A percentile compares a stretch with the other conserved stretches of the same genome.
These are phyloP conservation scores for Petrocephalus microphthalmus DNA, from an alignment of 2,113 vertebrate genomes.

Conservation along the genomic window DNA sequence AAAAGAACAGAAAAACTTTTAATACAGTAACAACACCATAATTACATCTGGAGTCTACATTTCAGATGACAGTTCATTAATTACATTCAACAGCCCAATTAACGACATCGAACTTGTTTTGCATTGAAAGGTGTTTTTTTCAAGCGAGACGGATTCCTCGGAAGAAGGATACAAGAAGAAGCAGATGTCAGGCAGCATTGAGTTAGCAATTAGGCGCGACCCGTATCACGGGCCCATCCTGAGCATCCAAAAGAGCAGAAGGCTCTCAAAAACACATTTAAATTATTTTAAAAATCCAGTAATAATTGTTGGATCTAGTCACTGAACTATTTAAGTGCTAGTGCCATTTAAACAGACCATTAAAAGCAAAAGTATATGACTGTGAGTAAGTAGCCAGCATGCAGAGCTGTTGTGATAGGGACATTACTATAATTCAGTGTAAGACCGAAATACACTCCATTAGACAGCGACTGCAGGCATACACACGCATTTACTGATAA, in stretches of 20 bases:
- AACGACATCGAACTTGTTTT: background rate
- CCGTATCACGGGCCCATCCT: background rate
- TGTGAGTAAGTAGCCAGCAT: background rate
- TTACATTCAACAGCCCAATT: constrained; percentile 7
- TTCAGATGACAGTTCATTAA: background rate
- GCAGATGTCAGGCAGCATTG: background rate
- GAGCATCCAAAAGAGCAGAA: background rate
- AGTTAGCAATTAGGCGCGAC: background rate
- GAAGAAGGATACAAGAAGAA: background rate
- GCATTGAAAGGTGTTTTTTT: background rate
- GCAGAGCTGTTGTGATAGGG: background rate
- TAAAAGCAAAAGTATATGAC: background rate
- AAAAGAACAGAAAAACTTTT: background rate
- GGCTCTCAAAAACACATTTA: background rate
- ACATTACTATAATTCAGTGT: background rate
- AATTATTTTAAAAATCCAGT: background rate
- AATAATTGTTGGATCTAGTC: background rate
- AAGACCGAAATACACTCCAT: background rate
- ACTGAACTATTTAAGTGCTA: background rate
- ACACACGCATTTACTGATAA: background rate
- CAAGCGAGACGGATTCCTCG: background rate
- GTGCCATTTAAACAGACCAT: background rate
- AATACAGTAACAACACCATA: background rate
- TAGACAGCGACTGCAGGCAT: background rate
- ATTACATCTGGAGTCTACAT: background rate